Evolutionary conservation across 1,140 invertebrate species (phyloP).

Genomic region (Danaus melanippus): DNA sequence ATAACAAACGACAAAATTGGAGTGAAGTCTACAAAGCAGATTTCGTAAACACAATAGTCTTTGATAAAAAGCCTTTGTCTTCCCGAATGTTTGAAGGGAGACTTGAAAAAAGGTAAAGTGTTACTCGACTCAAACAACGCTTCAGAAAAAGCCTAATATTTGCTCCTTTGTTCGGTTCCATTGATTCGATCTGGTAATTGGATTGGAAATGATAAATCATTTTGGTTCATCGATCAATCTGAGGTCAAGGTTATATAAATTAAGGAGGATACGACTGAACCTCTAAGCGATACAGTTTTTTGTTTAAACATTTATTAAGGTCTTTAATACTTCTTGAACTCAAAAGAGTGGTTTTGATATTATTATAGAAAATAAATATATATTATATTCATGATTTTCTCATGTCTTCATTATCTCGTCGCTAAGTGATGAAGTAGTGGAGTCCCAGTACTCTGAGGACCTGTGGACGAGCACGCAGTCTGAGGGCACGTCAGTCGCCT

Average conservation of each 20-base stretch:
- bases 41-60: slow-evolving; percentile 8
- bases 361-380: no score
- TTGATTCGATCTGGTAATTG: slow-evolving; percentile 12
- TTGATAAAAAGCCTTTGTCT: slow-evolving; percentile 15
- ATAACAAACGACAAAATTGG: slow-evolving; percentile 8
- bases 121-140: slow-evolving; percentile 7
- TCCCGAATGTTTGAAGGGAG: slow-evolving; percentile 7
- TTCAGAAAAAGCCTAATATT: slow-evolving; percentile 4
- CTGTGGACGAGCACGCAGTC: slow-evolving; percentile 48
- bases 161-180: slow-evolving; percentile 6
- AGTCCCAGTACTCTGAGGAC: slow-evolving; percentile 45
- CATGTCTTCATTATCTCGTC: no score
- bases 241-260: slow-evolving; percentile 12
- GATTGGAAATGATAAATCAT: slow-evolving; percentile 16
- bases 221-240: slow-evolving; percentile 12
- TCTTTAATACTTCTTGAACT: no score
- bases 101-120: slow-evolving; percentile 12
- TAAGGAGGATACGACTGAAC: no score
- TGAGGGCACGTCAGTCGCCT: slow-evolving; percentile 43
- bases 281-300: no score
- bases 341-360: no score
- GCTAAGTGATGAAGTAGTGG: slow-evolving; percentile 8
- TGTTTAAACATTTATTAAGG: no score
- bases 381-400: no score
- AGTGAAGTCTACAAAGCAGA: slow-evolving; percentile 6